Percentiles rank a stretch among this genome's conserved stretches.
phyloP scores from a whole-genome alignment of 2,113 vertebrate species.

The Phodopus roborovskii region DNA sequence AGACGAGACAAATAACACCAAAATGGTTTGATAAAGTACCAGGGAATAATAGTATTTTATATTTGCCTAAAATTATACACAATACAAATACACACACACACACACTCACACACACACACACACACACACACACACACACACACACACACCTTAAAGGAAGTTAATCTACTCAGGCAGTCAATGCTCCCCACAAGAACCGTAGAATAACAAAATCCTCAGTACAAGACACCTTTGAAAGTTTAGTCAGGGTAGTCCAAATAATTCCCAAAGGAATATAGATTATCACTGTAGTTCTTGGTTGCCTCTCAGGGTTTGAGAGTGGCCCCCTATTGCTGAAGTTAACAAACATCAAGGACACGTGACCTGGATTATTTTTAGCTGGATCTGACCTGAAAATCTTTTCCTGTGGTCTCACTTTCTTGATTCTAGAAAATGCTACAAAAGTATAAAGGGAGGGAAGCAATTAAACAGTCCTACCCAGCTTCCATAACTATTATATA shows the following conservation, averaged over 20 bases:
- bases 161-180: background rate
- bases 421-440: background rate
- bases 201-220: background rate
- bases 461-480: background rate
- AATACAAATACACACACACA: too few species aligned
- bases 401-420: background rate
- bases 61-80: too few species aligned
- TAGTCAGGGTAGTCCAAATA: background rate
- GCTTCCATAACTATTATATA: background rate
- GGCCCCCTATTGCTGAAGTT: background rate
- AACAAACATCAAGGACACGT: background rate
- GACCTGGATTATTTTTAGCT: background rate
- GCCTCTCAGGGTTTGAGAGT: background rate
- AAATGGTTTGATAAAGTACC: too few species aligned
- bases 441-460: background rate
- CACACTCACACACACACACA: background rate
- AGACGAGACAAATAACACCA: too few species aligned
- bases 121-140: too few species aligned
- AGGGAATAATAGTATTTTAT: too few species aligned
- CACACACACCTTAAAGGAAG: background rate
- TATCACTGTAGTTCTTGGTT: background rate
- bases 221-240: background rate
- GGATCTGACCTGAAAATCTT: background rate
- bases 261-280: background rate
- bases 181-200: background rate